phyloP scores from a whole-genome alignment of 2,888 invertebrate species.

The Lampropteryx suffumata region DNA sequence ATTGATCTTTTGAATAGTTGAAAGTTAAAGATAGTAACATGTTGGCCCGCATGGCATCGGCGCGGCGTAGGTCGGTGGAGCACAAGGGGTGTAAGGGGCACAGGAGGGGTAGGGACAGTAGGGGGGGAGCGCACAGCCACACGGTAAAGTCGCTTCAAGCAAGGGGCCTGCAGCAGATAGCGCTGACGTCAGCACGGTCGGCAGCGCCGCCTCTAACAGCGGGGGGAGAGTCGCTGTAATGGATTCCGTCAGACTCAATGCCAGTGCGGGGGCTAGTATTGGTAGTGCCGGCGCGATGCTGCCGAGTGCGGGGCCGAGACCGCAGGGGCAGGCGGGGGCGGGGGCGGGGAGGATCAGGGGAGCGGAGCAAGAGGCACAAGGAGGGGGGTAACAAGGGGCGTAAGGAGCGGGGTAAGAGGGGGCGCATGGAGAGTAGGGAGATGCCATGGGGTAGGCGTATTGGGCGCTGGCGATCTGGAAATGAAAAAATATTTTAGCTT shows the following conservation, averaged over 20 bases:
- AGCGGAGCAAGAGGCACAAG: constrained; percentile 24
- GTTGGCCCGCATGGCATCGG: constrained; percentile 22
- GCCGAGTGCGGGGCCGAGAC: constrained; percentile 29
- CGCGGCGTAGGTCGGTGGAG: constrained; percentile 33
- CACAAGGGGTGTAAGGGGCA: constrained; percentile 10
- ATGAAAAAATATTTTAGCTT: too few relatives aligned
- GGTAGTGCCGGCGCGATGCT: constrained; percentile 44
- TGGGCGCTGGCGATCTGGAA: constrained; percentile 30
- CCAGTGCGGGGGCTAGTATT: constrained; percentile 40
- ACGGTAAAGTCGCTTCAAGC: constrained; percentile 43
- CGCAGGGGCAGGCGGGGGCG: constrained; percentile 17
- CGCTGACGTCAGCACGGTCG: constrained; percentile 52
- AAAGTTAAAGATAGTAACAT: constrained; percentile 10
- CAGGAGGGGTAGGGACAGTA: background rate
- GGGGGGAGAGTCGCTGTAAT: constrained; percentile 43
- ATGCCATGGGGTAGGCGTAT: constrained; percentile 30
- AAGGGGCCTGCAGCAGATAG: constrained; percentile 51
- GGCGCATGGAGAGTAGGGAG: constrained; percentile 14
- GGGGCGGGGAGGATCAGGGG: constrained; percentile 26
- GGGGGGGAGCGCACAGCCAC: constrained; percentile 7
- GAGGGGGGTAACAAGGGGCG: constrained; percentile 17
- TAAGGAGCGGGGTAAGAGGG: constrained; percentile 1
- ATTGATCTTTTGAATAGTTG: background rate
- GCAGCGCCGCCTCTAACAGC: constrained; percentile 51
- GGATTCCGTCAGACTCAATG: constrained; percentile 40